These are phyloP conservation scores for Allophyes oxyacanthae DNA, from an alignment of 2,888 invertebrate species.

Conservation along the genomic window DNA sequence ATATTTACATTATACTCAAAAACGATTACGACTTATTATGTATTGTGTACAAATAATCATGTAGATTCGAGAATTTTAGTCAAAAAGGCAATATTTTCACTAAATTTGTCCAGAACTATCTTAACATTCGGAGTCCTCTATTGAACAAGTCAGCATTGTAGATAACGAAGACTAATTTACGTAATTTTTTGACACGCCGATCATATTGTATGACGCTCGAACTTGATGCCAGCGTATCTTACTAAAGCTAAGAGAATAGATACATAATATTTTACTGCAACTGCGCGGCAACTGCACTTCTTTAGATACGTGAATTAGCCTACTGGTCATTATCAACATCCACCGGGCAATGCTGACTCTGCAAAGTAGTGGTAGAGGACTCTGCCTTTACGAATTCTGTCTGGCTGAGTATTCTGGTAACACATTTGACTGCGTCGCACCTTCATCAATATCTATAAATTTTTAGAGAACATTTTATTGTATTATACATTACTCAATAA, in stretches of 20 bases:
- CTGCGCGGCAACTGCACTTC: too few relatives aligned
- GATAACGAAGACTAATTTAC: too few relatives aligned
- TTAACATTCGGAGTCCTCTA: slow-evolving; percentile 34
- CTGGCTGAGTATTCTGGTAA: slow-evolving; percentile 14
- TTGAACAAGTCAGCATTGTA: slow-evolving; percentile 5
- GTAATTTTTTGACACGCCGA: too few relatives aligned
- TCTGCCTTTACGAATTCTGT: slow-evolving; percentile 31
- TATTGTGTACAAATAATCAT: slow-evolving; percentile 44
- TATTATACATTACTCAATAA: slow-evolving; percentile 8
- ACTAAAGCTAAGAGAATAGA: too few relatives aligned
- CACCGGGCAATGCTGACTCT: slow-evolving; percentile 6
- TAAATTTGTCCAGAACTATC: slow-evolving; percentile 55
- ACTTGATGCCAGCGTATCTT: too few relatives aligned
- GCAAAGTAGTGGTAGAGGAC: slow-evolving; percentile 10
- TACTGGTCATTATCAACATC: slow-evolving; percentile 15
- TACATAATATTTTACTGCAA: too few relatives aligned
- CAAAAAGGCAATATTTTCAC: slow-evolving; percentile 41
- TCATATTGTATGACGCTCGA: too few relatives aligned
- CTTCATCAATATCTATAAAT: neutral
- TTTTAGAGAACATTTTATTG: neutral
- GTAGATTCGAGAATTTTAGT: slow-evolving; percentile 12
- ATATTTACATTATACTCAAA: slow-evolving; percentile 49
- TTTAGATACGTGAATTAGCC: too few relatives aligned
- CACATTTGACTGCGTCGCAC: slow-evolving; percentile 1
- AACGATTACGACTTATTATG: slow-evolving; percentile 51